Base-by-base conservation (phyloP, 2,888 invertebrate genomes). In the Coenonympha arcania region DNA sequence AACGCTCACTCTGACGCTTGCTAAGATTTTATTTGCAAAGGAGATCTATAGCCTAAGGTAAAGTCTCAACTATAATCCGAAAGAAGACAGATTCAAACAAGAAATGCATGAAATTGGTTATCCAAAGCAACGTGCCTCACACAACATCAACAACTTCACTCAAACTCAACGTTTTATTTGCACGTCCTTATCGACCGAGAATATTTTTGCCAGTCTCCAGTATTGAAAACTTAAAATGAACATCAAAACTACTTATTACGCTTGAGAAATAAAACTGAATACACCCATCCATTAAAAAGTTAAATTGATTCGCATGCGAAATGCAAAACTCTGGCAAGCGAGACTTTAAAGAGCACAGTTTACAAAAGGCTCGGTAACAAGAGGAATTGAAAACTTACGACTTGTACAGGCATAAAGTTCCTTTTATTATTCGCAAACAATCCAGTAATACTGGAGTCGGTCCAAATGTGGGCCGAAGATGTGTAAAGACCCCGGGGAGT, bases 391-490 rank as follows among this genome's bases (percentile, higher is more conserved):
- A 51, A 51, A 48, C 48, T 48, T 49, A 41, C 43, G 39, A 34
- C 33, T n/a, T 9, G n/a, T 18, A 36, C 34, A 26, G 20, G 26
- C 24, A 43, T 55, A 46, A 37, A 48, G 43, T 33, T 18, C 22
- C 28, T 46, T 52, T 48, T 51, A 42, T 36, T 26, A 45, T 30
- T 42, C 26, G 11, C 30, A 34, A 26, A 33, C 45, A 39, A 45
- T 36, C 50, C 48, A 41, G 31, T 48, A 50, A 34, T 47, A 51
- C 53, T 59, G 55, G 59, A 59, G 48, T 30, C 36, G 43, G 37
- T 55, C 57, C 57, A 57, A 57, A 37, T 54, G 42, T 41, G 24
- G 36, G 39, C 40, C 26, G 22, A 39, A 39, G 15, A 39, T 15
- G 39, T 39, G 39, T 24, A 31, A 57, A 49, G 44, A 37, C 44